These are phyloP conservation scores for Drosophila busckii DNA, from an alignment of 1,140 invertebrate species.

Conservation along the genomic window DNA sequence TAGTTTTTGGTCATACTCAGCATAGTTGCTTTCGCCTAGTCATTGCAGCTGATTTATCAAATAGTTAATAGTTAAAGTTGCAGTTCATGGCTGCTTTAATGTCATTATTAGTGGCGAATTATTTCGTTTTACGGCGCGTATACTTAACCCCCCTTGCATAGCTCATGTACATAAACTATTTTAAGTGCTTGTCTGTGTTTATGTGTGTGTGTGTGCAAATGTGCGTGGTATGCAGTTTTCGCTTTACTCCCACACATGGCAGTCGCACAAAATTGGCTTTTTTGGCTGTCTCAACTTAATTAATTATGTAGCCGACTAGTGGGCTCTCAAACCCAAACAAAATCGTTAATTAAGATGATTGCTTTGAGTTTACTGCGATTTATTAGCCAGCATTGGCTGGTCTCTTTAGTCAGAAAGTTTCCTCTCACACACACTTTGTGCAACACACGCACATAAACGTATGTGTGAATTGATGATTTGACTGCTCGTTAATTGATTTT, in stretches of 20 bases:
- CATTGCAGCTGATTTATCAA: slow-evolving; percentile 18
- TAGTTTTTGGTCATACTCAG: slow-evolving; percentile 1
- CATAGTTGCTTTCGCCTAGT: slow-evolving; percentile 9
- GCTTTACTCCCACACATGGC: neutral
- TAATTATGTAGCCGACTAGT: slow-evolving; percentile 66
- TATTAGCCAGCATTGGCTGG: slow-evolving; percentile 62
- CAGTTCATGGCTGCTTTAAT: slow-evolving; percentile 9
- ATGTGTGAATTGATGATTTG: slow-evolving; percentile 50
- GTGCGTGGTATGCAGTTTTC: too few relatives aligned
- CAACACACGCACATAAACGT: slow-evolving; percentile 4
- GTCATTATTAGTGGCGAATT: slow-evolving; percentile 34
- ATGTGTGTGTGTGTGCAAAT: too few relatives aligned
- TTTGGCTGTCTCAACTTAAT: slow-evolving; percentile 45
- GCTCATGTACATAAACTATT: too few relatives aligned
- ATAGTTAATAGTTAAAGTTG: slow-evolving; percentile 1
- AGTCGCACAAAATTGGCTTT: too few relatives aligned
- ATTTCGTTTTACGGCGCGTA: too few relatives aligned
- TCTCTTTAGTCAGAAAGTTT: slow-evolving; percentile 47
- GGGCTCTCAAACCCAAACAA: slow-evolving; percentile 48
- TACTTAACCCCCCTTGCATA: too few relatives aligned
- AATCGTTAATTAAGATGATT: slow-evolving; percentile 75
- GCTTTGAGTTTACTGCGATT: slow-evolving; percentile 68
- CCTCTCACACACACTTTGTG: slow-evolving; percentile 9
- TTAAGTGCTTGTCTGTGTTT: too few relatives aligned
- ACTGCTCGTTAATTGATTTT: slow-evolving; percentile 69